phyloP scores from a whole-genome alignment of 2,888 invertebrate species.

The Amblyteles armatorius region DNA sequence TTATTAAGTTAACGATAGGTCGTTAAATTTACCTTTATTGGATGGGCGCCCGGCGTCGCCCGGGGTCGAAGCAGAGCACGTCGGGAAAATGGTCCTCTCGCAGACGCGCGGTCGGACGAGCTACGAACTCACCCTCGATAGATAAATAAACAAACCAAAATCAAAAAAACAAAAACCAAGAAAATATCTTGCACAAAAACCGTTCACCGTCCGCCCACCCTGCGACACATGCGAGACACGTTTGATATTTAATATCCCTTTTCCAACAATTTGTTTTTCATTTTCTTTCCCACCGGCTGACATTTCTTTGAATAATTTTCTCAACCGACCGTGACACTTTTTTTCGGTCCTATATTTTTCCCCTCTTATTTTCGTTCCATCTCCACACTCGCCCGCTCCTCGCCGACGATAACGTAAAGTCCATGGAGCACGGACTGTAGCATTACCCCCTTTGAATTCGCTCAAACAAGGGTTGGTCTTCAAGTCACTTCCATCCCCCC shows the following conservation, averaged over 20 bases:
- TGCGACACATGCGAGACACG: constrained; percentile 59
- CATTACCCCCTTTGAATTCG: constrained; percentile 77
- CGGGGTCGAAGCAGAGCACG: constrained; percentile 23
- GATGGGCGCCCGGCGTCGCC: constrained; percentile 76
- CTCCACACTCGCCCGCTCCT: constrained; percentile 65
- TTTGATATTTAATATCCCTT: constrained; percentile 39
- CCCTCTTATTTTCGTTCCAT: constrained; percentile 59
- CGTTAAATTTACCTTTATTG: constrained; percentile 81
- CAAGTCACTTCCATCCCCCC: constrained; percentile 70
- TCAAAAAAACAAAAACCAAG: neutral
- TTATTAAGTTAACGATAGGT: constrained; percentile 82
- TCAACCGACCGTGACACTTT: neutral
- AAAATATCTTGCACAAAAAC: neutral
- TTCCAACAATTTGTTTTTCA: neutral
- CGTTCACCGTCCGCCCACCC: neutral
- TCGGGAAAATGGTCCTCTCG: constrained; percentile 38
- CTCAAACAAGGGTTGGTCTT: constrained; percentile 79
- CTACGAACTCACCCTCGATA: constrained; percentile 16
- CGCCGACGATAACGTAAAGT: constrained; percentile 70
- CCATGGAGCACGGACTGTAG: constrained; percentile 67
- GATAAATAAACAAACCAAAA: constrained; percentile 42
- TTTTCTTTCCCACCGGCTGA: neutral
- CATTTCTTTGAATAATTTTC: constrained; percentile 4
- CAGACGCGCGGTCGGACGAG: constrained; percentile 50
- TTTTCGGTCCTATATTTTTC: constrained; percentile 32